Evolutionary conservation across 2,797 vertebrate genomes (phyloP), one percentile per base, ranked within the genome.

Genomic region (Schizopygopsis malacanthus): DNA sequence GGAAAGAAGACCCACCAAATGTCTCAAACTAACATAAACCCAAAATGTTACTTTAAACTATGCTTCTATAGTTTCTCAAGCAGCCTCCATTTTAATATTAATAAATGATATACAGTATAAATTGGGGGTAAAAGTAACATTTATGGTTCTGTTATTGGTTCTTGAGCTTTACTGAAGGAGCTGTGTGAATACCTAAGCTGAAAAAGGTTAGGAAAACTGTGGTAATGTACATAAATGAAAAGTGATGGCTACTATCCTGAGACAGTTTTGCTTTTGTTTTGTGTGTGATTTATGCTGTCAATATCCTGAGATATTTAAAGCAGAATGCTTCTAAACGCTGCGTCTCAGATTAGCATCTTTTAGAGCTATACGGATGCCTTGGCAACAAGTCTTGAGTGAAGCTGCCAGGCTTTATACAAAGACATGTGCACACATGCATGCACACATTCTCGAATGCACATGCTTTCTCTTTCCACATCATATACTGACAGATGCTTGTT

Each of bases 311-410:
- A 69, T 82, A 41, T 80, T 41, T 22, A 78, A 63, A 59, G 70
- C 83, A 82, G 81, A 91, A 90, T 92, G 92, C 90, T 91, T 93
- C 90, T 91, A 87, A 90, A 87, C 69, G 65, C 86, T 86, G 82
- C 84, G 86, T 89, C 85, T 86, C 85, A 89, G 86, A 86, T 89
- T 88, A 89, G 82, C 89, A 92, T 91, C 88, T 84, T 61, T 82
- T 61, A 67, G 73, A 91, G 86, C 90, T 81, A 84, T 92, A 89
- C 82, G 79, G 88, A 85, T 89, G 87, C 72, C 85, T 92, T 93
- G 90, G 90, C 92, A 92, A 85, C 82, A 85, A 89, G 83, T 69
- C 65, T 88, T 77, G 45, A 84, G 39, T 20, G 73, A 84, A 84
- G 52, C 70, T 81, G 73, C 71, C 87, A 85, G 56, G 37, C 83